Conservation (phyloP, 2,888 invertebrate genomes). For the Microdon myrmicae region DNA sequence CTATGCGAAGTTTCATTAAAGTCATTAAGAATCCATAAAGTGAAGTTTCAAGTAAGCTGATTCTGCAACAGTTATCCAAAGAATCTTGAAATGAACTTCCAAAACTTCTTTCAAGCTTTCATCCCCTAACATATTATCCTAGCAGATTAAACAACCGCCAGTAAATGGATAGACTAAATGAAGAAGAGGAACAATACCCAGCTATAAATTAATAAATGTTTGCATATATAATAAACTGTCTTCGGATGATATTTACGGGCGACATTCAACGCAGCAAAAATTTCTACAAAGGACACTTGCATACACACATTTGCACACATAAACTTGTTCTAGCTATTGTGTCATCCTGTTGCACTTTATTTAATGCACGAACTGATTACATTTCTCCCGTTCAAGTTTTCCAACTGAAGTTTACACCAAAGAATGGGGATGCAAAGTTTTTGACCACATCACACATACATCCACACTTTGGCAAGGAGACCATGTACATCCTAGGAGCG, state of each 20-base stretch:
- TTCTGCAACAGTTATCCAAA: constrained; percentile 7
- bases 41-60: constrained; percentile 32
- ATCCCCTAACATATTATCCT: constrained; percentile 18
- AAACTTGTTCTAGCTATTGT: constrained; percentile 23
- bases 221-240: constrained; percentile 50
- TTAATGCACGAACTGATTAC: constrained; percentile 44
- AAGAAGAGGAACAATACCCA: constrained; percentile 6
- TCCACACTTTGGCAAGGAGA: constrained; percentile 5
- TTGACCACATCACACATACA: constrained; percentile 41
- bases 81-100: constrained; percentile 18
- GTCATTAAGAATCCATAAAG: constrained; percentile 50
- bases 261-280: constrained; percentile 33
- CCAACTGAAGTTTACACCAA: constrained; percentile 34
- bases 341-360: constrained; percentile 48
- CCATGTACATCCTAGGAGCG: constrained; percentile 15
- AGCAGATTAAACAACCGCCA: constrained; percentile 20
- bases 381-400: constrained; percentile 35
- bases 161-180: too few species aligned
- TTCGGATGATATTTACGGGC: constrained; percentile 41
- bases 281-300: constrained; percentile 28
- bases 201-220: constrained; percentile 49
- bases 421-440: constrained; percentile 28
- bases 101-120: constrained; percentile 16
- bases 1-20: constrained; percentile 35
- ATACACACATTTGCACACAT: too few species aligned